Base-by-base conservation (phyloP, 2,113 vertebrate species). In the Albula goreensis region DNA sequence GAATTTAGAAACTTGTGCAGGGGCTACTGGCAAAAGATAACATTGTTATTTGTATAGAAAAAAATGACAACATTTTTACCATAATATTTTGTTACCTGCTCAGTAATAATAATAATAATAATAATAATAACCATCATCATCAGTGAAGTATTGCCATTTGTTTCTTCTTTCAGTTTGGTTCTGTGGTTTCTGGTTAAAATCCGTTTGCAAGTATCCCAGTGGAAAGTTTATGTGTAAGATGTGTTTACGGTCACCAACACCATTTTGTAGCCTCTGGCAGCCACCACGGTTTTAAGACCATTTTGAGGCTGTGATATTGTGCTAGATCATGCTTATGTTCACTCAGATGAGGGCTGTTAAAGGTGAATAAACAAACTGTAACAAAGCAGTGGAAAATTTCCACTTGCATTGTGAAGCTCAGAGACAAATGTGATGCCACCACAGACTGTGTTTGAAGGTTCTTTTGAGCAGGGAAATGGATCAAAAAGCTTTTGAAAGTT, bases 121-220 rank as follows among this genome's bases (percentile, higher is more conserved):
- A 7, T 19, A 66, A 66, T 8, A 3, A 5, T 13, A 90, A 85
- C 31, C 25, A 31, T 53, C 11, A 74, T 63, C 87, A 89, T 80
- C 49, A 89, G 83, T 88, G 15, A 25, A 84, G 66, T 12, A 11
- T 84, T 50, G 56, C 51, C 8, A 91, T 90, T 89, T 90, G 84
- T 80, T 82, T 78, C n/a, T 63, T 8, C 83, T 81, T 80, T 88
- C 88, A 87, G 84, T 85, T 84, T 49, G 88, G 88, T 88, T n/a
- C 78, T 91, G 90, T 88, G 92, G 90, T 90, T 41, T 91, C 88
- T 90, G 91, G 90, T 93, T 90, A 93, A 87, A 91, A 90, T 87
- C 85, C 88, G 85, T 93, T 93, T 91, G 91, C 88, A 91, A 91
- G 89, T 89, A 88, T 90, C 89, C 88, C 82, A 53, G 87, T 84